phyloP scores from a whole-genome alignment of 2,797 vertebrate genomes.

The Microctenopoma lineatum region DNA sequence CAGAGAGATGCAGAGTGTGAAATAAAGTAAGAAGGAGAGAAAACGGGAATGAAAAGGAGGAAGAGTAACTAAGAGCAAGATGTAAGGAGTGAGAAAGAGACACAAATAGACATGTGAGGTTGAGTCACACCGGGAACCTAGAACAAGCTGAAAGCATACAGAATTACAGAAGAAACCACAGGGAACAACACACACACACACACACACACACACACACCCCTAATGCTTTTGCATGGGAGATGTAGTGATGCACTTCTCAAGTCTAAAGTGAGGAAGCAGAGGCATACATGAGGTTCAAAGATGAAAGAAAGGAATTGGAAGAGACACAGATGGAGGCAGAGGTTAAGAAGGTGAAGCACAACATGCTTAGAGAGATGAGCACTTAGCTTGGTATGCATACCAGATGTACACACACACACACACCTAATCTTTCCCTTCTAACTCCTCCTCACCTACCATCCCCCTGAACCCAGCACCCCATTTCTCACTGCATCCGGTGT shows the following conservation, averaged over 20 bases:
- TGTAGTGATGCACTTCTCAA: slow-evolving; percentile 45
- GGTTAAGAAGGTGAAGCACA: slow-evolving; percentile 53
- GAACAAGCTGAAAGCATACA: slow-evolving; percentile 70
- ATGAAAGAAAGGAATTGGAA: slow-evolving; percentile 40
- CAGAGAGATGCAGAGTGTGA: slow-evolving; percentile 24
- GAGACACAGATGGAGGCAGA: slow-evolving; percentile 39
- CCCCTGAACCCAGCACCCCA: slow-evolving; percentile 24
- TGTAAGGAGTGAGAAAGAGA: slow-evolving; percentile 37
- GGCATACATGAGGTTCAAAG: slow-evolving; percentile 45
- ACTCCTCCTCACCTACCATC: not conserved
- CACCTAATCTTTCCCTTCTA: not conserved
- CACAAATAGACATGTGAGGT: slow-evolving; percentile 65
- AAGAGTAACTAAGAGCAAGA: slow-evolving; percentile 39
- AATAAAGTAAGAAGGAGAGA: slow-evolving; percentile 16
- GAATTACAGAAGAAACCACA: slow-evolving; percentile 65
- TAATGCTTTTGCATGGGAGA: slow-evolving; percentile 46
- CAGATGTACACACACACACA: slow-evolving; percentile 21
- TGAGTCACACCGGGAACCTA: slow-evolving; percentile 72
- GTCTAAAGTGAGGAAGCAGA: slow-evolving; percentile 56
- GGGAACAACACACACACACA: slow-evolving; percentile 36
- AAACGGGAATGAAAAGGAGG: slow-evolving; percentile 24
- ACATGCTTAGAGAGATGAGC: slow-evolving; percentile 37
- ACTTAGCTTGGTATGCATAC: slow-evolving; percentile 32
- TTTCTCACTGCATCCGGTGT: slow-evolving; percentile 54
- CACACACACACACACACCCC: slow-evolving; percentile 14